Evolutionary conservation across 1,140 invertebrate genomes (phyloP), one percentile per base, ranked within the genome.

Genomic region (Atta texana): DNA sequence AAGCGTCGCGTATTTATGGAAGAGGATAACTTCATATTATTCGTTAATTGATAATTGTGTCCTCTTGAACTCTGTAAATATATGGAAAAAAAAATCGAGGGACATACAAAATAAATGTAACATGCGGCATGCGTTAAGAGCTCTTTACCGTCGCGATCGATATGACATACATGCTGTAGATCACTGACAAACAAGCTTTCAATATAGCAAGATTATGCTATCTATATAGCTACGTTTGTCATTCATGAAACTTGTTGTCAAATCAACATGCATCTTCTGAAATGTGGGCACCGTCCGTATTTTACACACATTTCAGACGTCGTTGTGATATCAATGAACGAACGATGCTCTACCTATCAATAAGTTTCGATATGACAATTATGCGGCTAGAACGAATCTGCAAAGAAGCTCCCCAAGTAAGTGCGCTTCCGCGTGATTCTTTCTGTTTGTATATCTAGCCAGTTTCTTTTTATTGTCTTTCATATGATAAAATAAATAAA

Each of bases 301-400:
- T 84, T 61, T 69, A 74, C 55, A 57, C 69, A 84, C 80, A 84
- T 84, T 84, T 84, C 80, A 84, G 80, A 75, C 59, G 18, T 24
- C 34, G n/a, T 18, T 71, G 14, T 16, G 49, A 69, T 24, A 44
- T 55, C 28, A 21, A 66, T 2, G 16, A 51, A 18, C 8, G 69
- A 84, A 2, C 24, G 12, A 75, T 74, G 28, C 16, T 44, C 39
- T 21, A n/a, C 14, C 10, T 57, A 10, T 10, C 39, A 44, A 44
- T 44, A 59, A 51, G 28, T 55, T 69, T n/a, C 53, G 14, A 39
- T 39, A 39, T 16, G 49, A 57, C 77, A 71, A 44, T 44, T 71
- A 18, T 12, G 14, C 24, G n/a, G n/a, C 0, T 44, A 71, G 16
- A 69, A 31, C 16, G 44, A 55, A 81, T 81, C 64, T 31, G 34